These are phyloP conservation scores for Drosophila borborema DNA, from an alignment of 2,888 invertebrate species.

Conservation along the genomic window DNA sequence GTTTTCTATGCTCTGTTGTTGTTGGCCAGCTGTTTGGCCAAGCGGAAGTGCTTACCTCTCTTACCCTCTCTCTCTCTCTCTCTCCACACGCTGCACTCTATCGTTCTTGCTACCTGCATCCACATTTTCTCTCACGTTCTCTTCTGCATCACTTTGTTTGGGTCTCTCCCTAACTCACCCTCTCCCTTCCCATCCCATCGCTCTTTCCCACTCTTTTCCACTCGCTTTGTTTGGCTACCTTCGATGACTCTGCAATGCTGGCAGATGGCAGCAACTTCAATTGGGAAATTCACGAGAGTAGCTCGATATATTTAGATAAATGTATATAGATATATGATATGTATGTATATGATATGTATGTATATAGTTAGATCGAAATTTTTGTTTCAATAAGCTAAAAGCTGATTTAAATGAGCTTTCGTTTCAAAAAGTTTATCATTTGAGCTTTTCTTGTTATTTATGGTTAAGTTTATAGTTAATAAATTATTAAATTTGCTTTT, in stretches of 20 bases:
- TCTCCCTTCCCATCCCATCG: neutral
- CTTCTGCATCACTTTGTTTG: constrained; percentile 2
- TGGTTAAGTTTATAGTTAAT: neutral
- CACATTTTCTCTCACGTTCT: neutral
- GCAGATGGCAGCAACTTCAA: constrained; percentile 53
- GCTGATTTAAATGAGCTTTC: neutral
- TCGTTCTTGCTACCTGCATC: constrained; percentile 4
- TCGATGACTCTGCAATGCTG: constrained; percentile 33
- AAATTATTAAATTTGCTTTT: neutral
- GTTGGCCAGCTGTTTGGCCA: constrained; percentile 53
- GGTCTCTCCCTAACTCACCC: neutral
- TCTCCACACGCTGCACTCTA: neutral
- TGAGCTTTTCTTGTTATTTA: too few species aligned
- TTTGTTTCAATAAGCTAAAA: too few species aligned
- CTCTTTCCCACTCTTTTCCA: neutral
- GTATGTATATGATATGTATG: neutral
- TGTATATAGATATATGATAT: neutral
- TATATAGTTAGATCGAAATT: neutral
- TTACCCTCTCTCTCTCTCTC: neutral
- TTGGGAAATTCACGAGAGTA: constrained; percentile 44
- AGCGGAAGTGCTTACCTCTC: constrained; percentile 48
- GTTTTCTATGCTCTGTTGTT: constrained; percentile 19
- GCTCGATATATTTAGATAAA: neutral
- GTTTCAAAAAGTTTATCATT: neutral
- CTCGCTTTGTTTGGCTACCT: constrained; percentile 38